Conservation (phyloP, 2,888 invertebrate genomes). For the Apodemia hepburni region DNA sequence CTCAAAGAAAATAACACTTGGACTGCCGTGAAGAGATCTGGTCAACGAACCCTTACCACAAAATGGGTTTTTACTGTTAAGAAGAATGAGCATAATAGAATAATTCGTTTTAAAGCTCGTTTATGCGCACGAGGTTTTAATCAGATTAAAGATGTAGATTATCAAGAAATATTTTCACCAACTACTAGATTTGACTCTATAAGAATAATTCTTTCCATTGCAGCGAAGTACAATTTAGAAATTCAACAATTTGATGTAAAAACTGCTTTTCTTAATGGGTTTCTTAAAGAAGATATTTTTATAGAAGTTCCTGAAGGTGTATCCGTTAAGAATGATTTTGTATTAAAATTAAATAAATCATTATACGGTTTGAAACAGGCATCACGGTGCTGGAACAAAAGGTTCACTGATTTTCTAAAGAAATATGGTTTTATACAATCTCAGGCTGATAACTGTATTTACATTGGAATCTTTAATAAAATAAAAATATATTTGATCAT, state of each 20-base stretch:
- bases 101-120: slow-evolving; percentile 27
- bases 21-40: slow-evolving; percentile 26
- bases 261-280: slow-evolving; percentile 36
- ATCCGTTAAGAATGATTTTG: neutral
- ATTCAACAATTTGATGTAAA: slow-evolving; percentile 34
- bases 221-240: slow-evolving; percentile 25
- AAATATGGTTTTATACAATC: slow-evolving; percentile 34
- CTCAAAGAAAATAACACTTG: slow-evolving; percentile 34
- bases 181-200: slow-evolving; percentile 30
- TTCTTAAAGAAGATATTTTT: slow-evolving; percentile 31
- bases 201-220: slow-evolving; percentile 29
- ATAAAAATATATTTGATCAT: slow-evolving; percentile 35
- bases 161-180: slow-evolving; percentile 28
- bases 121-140: slow-evolving; percentile 32
- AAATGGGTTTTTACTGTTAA: slow-evolving; percentile 37
- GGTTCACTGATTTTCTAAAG: slow-evolving; percentile 30
- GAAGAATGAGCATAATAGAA: slow-evolving; percentile 26
- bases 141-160: slow-evolving; percentile 31
- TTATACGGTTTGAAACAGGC: slow-evolving; percentile 37
- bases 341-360: slow-evolving; percentile 33
- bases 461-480: slow-evolving; percentile 29
- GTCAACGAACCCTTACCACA: slow-evolving; percentile 29
- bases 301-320: slow-evolving; percentile 34
- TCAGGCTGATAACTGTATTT: slow-evolving; percentile 35
- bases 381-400: slow-evolving; percentile 35